Evolutionary conservation across 2,113 vertebrate species (phyloP), one percentile per base, ranked within the genome.

Genomic region (Pituophis catenifer): DNA sequence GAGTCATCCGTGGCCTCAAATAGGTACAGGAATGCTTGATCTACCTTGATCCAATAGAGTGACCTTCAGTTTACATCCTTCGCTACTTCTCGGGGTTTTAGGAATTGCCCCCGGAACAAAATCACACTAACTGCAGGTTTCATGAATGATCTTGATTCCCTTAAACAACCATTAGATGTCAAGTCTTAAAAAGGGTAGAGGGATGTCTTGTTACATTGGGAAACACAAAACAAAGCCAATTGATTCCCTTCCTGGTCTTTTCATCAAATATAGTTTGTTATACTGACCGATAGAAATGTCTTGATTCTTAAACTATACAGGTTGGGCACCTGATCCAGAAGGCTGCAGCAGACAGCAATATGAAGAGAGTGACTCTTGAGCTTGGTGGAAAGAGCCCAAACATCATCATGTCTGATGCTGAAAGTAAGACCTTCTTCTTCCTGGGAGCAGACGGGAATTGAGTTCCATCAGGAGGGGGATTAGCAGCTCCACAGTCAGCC

Each of bases 361-460:
- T 99, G 92, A 99, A 99, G 97, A 99, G 97, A 91, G 99, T 99
- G 93, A 99, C 99, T 0, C 96, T 99, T 96, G 99, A 99, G 95
- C 98, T 99, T 1, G 99, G 99, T 62, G 99, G 99, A 5, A 99
- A 99, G 97, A 99, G 99, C 94, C 99, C 99, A 0, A 99, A 99
- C 2, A 99, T 99, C 94, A 98, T 99, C 97, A 93, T 99, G 96
- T 99, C 99, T 0, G 99, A 99, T 38, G 99, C 99, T 0, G 97
- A 99, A 93, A 97, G 99, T 99, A 96, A 97, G 98, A 9, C 44
- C 26, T 3, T 65, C 38, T 33, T 52, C 53, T 44, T 86, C 12
- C 9, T 38, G 29, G 92, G 81, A 23, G 0, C 3, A 19, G 26
- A 8, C 1, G n/a, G 19, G 17, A 3, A 8, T 5, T 55, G n/a